Base-by-base conservation (phyloP, 1,140 invertebrate species). In the Brachionus angularis region DNA sequence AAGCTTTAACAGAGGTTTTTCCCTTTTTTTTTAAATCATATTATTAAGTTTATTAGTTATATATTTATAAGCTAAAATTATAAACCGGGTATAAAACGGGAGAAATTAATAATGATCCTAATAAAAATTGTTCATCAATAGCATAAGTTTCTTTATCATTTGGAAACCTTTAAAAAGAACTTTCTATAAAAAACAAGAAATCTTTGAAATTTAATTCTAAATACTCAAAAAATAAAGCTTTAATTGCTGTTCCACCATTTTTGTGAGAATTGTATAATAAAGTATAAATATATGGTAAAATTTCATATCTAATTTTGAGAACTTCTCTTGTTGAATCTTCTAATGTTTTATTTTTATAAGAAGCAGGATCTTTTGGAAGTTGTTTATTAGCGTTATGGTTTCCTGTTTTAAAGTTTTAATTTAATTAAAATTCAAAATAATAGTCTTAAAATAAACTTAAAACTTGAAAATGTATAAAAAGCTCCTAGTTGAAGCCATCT, bases 261-360 rank as follows among this genome's bases (percentile, higher is more conserved):
- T 80, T 76, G 79, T 90, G 86, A 0, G 88, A 87, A 12, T 84
- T 78, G 79, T 85, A 89, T 76, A 92, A 89, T 47, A 89, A 79
- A 0, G 89, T 89, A 78, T 93, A 93, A 18, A 92, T 85, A 79
- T 89, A 89, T 0, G 91, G 90, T 21, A 93, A 79, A 1, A 93
- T 79, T 1, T 81, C 81, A 77, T 93, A 93, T 44, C 91, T 84
- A 29, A 86, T 81, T 7, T 76, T 76, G 5, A 91, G 79, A 4
- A 89, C 86, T 72, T 83, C 83, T 74, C 80, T 84, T 39, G 73
- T 74, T 3, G 69, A 50, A 34, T 33, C 16, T 49, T 42, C 53
- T 7, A 58, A 33, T 31, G 33, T 72, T 49, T 29, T 64, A 8
- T 44, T 55, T 29, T 72, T 67, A 23, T 34, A 61, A 23, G 47